phyloP scores from a whole-genome alignment of 2,113 vertebrate species.

The Cyrtonyx montezumae region DNA sequence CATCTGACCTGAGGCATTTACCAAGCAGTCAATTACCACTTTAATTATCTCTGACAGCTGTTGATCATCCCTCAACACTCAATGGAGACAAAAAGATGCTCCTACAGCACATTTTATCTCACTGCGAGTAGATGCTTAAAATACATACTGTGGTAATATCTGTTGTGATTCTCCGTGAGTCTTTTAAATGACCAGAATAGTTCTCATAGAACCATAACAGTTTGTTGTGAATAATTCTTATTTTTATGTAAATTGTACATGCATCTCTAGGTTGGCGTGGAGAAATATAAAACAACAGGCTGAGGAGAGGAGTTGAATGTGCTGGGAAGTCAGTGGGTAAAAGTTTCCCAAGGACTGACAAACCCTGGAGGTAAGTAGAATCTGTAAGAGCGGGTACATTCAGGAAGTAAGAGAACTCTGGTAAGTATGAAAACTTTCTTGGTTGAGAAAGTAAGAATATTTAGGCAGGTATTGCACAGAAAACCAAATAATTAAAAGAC shows the following conservation, averaged over 20 bases:
- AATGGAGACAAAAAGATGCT: not conserved
- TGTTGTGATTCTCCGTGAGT: not conserved
- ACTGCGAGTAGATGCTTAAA: not conserved
- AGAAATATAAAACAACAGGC: not conserved
- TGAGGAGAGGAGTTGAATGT: not conserved
- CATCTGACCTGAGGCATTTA: not conserved
- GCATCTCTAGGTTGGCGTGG: fast-evolving
- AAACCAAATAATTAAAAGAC: not conserved
- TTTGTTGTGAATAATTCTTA: not conserved
- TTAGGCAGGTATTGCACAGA: not conserved
- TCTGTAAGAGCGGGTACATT: not conserved
- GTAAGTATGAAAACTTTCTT: not conserved
- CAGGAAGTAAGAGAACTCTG: not conserved
- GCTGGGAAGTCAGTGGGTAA: not conserved
- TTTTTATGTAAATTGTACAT: not conserved
- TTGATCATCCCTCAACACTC: not conserved
- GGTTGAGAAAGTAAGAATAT: not conserved
- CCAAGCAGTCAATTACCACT: not conserved
- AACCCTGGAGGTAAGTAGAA: not conserved
- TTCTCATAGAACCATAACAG: too few relatives aligned
- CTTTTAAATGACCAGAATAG: not conserved
- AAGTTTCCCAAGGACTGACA: not conserved
- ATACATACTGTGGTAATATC: not conserved
- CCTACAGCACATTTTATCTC: not conserved
- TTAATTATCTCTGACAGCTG: too few relatives aligned